A percentile compares a stretch with the other conserved stretches of the same genome.
These are phyloP conservation scores for Tachyglossus aculeatus DNA, from an alignment of 2,797 vertebrate species.

Conservation along the genomic window DNA sequence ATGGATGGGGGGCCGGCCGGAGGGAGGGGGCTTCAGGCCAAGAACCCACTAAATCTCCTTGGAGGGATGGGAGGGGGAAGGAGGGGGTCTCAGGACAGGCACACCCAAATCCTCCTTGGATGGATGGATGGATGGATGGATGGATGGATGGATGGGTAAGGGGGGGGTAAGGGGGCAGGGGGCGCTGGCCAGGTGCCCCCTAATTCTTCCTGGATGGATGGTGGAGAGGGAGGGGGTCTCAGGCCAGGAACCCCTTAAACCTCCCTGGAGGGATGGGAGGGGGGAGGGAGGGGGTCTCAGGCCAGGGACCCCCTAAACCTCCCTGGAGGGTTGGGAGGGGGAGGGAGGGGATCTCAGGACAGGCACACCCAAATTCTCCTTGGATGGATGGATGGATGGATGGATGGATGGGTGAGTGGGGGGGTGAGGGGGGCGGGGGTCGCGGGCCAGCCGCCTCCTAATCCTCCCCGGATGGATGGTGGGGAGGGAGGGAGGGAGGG, in stretches of 20 bases:
- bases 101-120: background rate
- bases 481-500: no score
- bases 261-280: no score
- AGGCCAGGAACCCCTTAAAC: no score
- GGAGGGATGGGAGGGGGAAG: background rate
- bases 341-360: background rate
- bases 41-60: no score
- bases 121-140: background rate
- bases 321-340: no score
- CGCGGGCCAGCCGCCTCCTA: no score
- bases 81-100: background rate
- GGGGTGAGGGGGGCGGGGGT: background rate
- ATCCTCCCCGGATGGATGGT: no score
- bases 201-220: background rate
- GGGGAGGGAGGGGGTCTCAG: no score
- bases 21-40: background rate
- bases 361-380: conserved; percentile 3
- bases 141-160: no score
- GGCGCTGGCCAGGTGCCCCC: background rate
- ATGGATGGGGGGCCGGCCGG: no score
- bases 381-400: background rate
- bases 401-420: background rate
- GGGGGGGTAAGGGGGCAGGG: background rate
- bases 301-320: no score
- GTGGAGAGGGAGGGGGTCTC: background rate